A percentile compares a stretch with the other conserved stretches of the same genome.
Conservation (phyloP, 92 coral and sea anemone genomes). For the Anthopleura xanthogrammica region DNA sequence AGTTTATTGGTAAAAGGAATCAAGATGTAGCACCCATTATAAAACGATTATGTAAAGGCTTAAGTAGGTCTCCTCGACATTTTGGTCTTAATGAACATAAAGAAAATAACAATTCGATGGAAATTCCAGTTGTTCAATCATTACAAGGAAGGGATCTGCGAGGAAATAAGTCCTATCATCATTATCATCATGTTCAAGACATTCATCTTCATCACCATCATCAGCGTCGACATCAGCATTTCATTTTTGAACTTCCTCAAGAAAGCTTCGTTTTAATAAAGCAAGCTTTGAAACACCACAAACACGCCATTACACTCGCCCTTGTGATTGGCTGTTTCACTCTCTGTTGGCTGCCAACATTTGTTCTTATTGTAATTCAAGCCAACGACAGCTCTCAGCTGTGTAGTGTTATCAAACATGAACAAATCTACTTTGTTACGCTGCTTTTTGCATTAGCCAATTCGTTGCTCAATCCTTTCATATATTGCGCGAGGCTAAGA, state of each 20-base stretch:
- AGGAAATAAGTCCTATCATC: neutral
- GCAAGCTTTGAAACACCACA: slow-evolving; percentile 10
- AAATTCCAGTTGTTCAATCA: neutral
- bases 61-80: neutral
- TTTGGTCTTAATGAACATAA: neutral
- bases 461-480: slow-evolving; percentile 25
- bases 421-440: slow-evolving; percentile 12
- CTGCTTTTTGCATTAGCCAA: slow-evolving; percentile 12
- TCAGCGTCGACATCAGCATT: too few relatives aligned
- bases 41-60: neutral
- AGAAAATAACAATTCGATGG: neutral
- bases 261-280: neutral
- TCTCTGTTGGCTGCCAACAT: slow-evolving; percentile 15
- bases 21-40: neutral
- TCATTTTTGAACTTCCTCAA: neutral
- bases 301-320: slow-evolving; percentile 8
- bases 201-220: neutral
- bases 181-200: neutral
- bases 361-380: slow-evolving; percentile 10
- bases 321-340: slow-evolving; percentile 25
- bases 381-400: neutral
- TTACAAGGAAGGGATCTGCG: neutral
- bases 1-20: neutral
- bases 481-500: slow-evolving; percentile 19
- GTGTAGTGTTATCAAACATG: slow-evolving; percentile 2